Evolutionary conservation across 2,797 vertebrate genomes (phyloP), one percentile per base, ranked within the genome.

Genomic region (Cuniculus paca): DNA sequence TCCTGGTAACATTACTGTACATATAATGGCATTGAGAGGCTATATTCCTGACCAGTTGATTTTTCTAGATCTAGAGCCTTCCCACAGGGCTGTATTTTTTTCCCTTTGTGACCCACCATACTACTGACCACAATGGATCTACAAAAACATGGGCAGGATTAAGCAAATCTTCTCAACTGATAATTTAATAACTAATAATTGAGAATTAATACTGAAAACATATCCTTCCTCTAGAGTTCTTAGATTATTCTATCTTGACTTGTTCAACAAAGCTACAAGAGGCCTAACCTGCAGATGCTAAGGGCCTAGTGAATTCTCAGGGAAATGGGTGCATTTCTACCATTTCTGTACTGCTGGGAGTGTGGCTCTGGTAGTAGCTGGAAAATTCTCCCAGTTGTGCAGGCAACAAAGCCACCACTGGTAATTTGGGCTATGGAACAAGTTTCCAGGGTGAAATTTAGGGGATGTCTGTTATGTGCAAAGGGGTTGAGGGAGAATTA

Each of bases 11-110:
- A 70, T 70, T 39, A 39, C 36, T 81, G 36, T 2, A n/a, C 3
- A 7, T 6, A 3, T 19, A 58, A 5, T 0, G 0, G 34, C 58
- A 19, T 45, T 24, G 48, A 17, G 2, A 0, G 0, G 45, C 9
- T 5, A 1, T 8, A 24, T 36, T 36, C 48, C 5, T 3, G 16
- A 42, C 24, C n/a, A 26, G 34, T 75, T 24, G 50, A 2, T 70
- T 34, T 19, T n/a, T 78, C 2, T 28, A 11, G 4, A 45, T 48
- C 19, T 28, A 12, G 36, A 7, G 28, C 36, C 34, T 70, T 60
- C 65, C 54, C 3, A 5, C 1, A 2, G 5, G 24, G 2, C 42
- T 2, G 12, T 4, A 19, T 34, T n/a, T 39, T 31, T 54, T 80
- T 6, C 28, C 68, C 36, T 54, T 52, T 70, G 42, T 19, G 2